Evolutionary conservation across 2,888 invertebrate species (phyloP).

Genomic region (Isotomurus palustris): DNA sequence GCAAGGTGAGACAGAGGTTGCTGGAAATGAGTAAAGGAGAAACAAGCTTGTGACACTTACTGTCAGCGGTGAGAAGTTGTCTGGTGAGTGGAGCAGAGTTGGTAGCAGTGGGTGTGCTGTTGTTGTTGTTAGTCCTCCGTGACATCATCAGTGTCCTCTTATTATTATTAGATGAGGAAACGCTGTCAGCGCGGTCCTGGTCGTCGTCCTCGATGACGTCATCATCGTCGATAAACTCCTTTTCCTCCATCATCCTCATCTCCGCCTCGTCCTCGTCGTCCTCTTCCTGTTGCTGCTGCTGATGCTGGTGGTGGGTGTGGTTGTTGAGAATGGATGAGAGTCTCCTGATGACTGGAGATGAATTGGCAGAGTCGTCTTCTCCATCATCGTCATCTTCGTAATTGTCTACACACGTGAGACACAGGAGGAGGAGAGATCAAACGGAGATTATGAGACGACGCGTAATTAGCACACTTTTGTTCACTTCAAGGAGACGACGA

Average conservation of each 20-base stretch:
- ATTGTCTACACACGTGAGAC: too few relatives aligned
- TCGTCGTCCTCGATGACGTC: slow-evolving; percentile 44
- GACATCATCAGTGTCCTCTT: slow-evolving; percentile 11
- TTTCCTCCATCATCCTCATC: slow-evolving; percentile 11
- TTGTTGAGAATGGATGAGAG: too few relatives aligned
- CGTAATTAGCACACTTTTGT: too few relatives aligned
- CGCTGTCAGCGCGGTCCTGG: slow-evolving; percentile 57
- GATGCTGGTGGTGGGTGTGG: neutral
- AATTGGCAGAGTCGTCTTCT: too few relatives aligned
- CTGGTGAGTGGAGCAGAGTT: slow-evolving; percentile 34
- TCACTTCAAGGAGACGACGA: too few relatives aligned
- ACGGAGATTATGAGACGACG: too few relatives aligned
- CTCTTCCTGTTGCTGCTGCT: slow-evolving; percentile 8
- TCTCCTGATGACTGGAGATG: too few relatives aligned
- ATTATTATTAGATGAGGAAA: slow-evolving; percentile 56
- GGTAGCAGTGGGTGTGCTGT: neutral
- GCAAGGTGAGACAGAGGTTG: slow-evolving; percentile 1
- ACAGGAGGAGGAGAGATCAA: too few relatives aligned
- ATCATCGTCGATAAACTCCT: slow-evolving; percentile 12
- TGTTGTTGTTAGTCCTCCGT: neutral
- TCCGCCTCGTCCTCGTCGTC: slow-evolving; percentile 19
- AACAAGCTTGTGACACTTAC: slow-evolving; percentile 19
- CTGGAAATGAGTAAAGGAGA: neutral
- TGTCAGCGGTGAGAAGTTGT: slow-evolving; percentile 39
- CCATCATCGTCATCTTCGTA: too few relatives aligned